phyloP scores from a whole-genome alignment of 2,797 vertebrate species.

The Parauchenoglanis ngamensis region DNA sequence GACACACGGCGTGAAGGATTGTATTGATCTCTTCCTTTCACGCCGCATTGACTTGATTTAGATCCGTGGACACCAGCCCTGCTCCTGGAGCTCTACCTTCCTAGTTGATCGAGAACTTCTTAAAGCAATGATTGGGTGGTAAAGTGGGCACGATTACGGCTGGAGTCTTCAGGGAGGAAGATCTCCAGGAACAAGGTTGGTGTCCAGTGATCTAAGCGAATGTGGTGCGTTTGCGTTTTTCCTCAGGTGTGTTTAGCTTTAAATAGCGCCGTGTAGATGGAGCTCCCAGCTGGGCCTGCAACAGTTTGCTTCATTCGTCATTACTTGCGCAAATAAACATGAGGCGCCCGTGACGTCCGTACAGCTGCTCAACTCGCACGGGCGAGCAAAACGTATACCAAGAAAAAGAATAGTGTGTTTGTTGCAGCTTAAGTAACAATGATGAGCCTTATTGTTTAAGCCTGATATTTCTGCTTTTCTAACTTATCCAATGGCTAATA shows the following conservation, averaged over 20 bases:
- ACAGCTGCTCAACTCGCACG: slow-evolving; percentile 6
- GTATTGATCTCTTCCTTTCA: no score
- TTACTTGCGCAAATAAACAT: slow-evolving; percentile 11
- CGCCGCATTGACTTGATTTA: neutral
- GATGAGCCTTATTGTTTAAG: neutral
- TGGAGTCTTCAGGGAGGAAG: no score
- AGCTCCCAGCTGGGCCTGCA: slow-evolving; percentile 12
- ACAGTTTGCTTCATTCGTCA: slow-evolving; percentile 3
- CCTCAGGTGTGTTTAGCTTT: slow-evolving; percentile 7
- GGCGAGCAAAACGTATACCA: neutral
- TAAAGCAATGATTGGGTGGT: no score
- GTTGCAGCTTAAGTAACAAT: neutral
- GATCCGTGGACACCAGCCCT: no score
- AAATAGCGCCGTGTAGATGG: neutral
- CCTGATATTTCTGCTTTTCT: neutral
- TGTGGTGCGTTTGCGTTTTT: neutral
- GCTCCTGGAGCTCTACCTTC: no score
- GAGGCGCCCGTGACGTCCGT: neutral
- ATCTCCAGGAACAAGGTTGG: no score
- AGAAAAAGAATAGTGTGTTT: neutral
- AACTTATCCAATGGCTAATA: neutral
- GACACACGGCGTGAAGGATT: neutral
- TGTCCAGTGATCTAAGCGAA: no score
- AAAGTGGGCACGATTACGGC: no score
- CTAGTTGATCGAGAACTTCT: no score